These are phyloP conservation scores for Gasterosteus nipponicus DNA, from an alignment of 2,113 vertebrate genomes.

Conservation along the genomic window DNA sequence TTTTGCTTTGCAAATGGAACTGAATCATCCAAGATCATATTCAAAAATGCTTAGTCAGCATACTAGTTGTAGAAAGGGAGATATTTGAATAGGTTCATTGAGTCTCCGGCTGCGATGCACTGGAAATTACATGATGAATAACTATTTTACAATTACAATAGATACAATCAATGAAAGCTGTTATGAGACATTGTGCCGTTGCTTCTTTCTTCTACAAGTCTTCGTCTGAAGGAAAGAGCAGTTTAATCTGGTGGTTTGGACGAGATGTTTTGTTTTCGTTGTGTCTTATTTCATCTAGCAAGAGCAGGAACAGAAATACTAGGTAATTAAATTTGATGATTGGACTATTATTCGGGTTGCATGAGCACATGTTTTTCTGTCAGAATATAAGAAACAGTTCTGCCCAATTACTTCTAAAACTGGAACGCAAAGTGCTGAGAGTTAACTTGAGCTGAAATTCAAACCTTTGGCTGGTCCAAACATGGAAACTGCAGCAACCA, in stretches of 20 bases:
- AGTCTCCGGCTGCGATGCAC: neutral
- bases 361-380: neutral
- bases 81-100: neutral
- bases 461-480: conserved; percentile 21
- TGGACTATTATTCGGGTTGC: neutral
- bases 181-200: neutral
- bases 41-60: neutral
- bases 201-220: neutral
- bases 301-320: neutral
- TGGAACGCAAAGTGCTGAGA: conserved; percentile 14
- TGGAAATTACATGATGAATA: neutral
- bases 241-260: neutral
- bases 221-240: neutral
- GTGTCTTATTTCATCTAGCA: neutral
- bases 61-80: neutral
- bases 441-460: conserved; percentile 22
- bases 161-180: neutral
- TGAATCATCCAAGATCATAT: neutral
- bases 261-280: neutral
- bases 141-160: neutral
- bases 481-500: conserved; percentile 39
- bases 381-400: neutral
- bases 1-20: neutral
- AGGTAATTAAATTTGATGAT: neutral
- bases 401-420: neutral